Conservation (phyloP, 2,888 invertebrate species). For the Ophion slaviceki region DNA sequence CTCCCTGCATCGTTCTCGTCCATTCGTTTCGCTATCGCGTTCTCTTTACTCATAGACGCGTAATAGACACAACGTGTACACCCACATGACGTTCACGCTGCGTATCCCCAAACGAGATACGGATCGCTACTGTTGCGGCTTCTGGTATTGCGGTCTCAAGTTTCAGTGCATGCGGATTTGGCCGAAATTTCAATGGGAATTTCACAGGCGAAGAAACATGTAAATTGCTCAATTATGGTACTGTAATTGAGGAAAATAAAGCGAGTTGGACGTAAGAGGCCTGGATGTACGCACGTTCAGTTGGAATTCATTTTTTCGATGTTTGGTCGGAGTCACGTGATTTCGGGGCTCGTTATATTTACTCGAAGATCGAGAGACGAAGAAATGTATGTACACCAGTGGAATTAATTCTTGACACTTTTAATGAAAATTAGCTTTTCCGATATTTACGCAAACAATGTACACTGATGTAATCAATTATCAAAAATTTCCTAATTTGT, state of each 20-base stretch:
- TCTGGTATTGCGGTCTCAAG: conserved; percentile 39
- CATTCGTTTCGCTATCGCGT: conserved; percentile 32
- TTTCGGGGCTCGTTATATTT: not conserved
- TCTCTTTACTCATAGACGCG: conserved; percentile 49
- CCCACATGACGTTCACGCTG: conserved; percentile 33
- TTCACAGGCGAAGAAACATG: conserved; percentile 5
- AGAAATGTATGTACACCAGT: not conserved
- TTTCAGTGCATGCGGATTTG: conserved; percentile 9
- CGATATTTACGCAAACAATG: too few relatives aligned
- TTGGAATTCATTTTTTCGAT: not conserved
- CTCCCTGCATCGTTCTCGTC: conserved; percentile 50
- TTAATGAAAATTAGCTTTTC: too few relatives aligned
- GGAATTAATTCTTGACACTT: too few relatives aligned
- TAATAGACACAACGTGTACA: conserved; percentile 53
- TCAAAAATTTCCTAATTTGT: too few relatives aligned
- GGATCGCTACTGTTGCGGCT: conserved; percentile 56
- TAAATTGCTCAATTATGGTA: not conserved
- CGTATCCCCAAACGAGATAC: conserved; percentile 28
- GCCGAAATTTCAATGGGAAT: conserved; percentile 41
- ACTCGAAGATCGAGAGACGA: not conserved
- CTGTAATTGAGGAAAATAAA: not conserved
- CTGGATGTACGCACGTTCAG: not conserved
- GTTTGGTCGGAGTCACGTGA: not conserved
- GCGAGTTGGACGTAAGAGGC: not conserved
- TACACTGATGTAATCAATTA: too few relatives aligned